These are phyloP conservation scores for Omphaloscelis lunosa DNA, from an alignment of 2,888 invertebrate genomes.

Conservation along the genomic window DNA sequence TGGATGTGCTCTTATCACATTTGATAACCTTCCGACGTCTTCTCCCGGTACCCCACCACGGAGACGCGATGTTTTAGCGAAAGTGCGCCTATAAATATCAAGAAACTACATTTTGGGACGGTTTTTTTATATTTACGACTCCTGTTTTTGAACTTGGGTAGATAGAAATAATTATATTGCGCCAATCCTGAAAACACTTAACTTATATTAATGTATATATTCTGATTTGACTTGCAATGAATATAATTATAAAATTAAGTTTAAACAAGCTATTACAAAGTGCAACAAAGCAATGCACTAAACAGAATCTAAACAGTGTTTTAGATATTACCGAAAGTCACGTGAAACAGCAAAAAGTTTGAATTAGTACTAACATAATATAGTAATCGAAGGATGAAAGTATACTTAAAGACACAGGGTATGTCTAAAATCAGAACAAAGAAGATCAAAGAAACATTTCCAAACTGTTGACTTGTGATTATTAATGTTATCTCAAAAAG, in stretches of 20 bases:
- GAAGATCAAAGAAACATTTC: background rate
- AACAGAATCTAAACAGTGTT: constrained; percentile 6
- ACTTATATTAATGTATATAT: background rate
- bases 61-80: constrained; percentile 74
- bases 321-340: background rate
- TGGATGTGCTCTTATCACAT: constrained; percentile 88
- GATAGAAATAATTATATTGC: background rate
- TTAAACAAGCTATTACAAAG: constrained; percentile 8
- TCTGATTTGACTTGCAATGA: background rate
- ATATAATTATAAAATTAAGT: background rate
- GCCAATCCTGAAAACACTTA: background rate
- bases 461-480: too few relatives aligned
- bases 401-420: background rate
- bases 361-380: background rate
- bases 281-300: constrained; percentile 11
- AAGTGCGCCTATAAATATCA: constrained; percentile 70
- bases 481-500: background rate
- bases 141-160: background rate
- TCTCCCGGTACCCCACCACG: constrained; percentile 71
- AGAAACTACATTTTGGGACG: constrained; percentile 5
- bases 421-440: too few relatives aligned
- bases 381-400: background rate
- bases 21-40: constrained; percentile 86
- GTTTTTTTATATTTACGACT: constrained; percentile 1
- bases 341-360: background rate